Conservation (phyloP, 2,113 vertebrate genomes). For the mouse (Mus musculus) region GRCm39 chr6:119358501-119359000, state of each 20-base stretch:
- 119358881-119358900: not conserved
- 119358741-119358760: not conserved
- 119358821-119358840: not conserved
- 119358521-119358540: not conserved
- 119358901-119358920: not conserved
- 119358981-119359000: slow-evolving; percentile 13
- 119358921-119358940: not conserved
- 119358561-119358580: not conserved
- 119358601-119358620: not conserved
- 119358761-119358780: not conserved
- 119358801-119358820: not conserved
- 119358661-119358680: not conserved
- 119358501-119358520: not conserved
- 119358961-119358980: not conserved
- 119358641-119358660: not conserved
- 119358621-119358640: not conserved
- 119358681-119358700: not conserved
- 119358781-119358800: not conserved
- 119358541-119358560: not conserved
- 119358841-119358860: not conserved
- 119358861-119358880: not conserved
- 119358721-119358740: not conserved
- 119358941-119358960: slow-evolving; percentile 38
- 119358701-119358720: not conserved
- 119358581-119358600: not conserved